A percentile compares a stretch with the other conserved stretches of the same genome.
phyloP scores from a whole-genome alignment of 2,888 invertebrate genomes.

The Diaprepes abbreviatus region DNA sequence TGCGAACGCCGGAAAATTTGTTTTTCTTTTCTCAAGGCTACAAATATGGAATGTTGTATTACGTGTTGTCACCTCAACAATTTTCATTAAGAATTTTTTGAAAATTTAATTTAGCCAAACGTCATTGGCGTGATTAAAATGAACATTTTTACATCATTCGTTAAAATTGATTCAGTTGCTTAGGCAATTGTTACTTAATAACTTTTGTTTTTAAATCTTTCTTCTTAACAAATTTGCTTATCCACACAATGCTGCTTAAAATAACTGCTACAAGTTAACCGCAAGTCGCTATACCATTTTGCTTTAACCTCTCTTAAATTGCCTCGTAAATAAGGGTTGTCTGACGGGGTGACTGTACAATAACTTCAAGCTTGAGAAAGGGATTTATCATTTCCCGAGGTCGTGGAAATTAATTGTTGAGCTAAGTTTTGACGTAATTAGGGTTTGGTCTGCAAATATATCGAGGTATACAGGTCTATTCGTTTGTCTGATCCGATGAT shows the following conservation, averaged over 20 bases:
- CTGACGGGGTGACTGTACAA: slow-evolving; percentile 38
- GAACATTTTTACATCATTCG: too few species aligned
- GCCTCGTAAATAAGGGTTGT: slow-evolving; percentile 38
- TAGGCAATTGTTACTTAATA: too few species aligned
- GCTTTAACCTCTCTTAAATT: slow-evolving; percentile 38
- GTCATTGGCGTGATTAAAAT: too few species aligned
- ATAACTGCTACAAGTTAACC: slow-evolving; percentile 23
- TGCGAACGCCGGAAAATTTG: too few species aligned
- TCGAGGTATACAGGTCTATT: neutral
- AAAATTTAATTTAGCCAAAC: too few species aligned
- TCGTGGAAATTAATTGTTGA: slow-evolving; percentile 41
- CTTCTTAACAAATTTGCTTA: neutral
- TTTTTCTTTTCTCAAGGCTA: too few species aligned
- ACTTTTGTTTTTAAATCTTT: too few species aligned
- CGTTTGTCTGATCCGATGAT: neutral
- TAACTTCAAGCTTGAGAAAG: slow-evolving; percentile 36
- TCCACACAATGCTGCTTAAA: slow-evolving; percentile 12
- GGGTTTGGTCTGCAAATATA: slow-evolving; percentile 29
- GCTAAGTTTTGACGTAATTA: slow-evolving; percentile 32
- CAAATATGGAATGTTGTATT: too few species aligned
- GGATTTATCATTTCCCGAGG: slow-evolving; percentile 41
- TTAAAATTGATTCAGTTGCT: too few species aligned
- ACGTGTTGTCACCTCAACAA: too few species aligned
- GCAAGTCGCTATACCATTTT: slow-evolving; percentile 34
- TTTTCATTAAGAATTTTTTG: too few species aligned